phyloP scores from a whole-genome alignment of 2,888 invertebrate genomes.

The Steinernema scapterisci region DNA sequence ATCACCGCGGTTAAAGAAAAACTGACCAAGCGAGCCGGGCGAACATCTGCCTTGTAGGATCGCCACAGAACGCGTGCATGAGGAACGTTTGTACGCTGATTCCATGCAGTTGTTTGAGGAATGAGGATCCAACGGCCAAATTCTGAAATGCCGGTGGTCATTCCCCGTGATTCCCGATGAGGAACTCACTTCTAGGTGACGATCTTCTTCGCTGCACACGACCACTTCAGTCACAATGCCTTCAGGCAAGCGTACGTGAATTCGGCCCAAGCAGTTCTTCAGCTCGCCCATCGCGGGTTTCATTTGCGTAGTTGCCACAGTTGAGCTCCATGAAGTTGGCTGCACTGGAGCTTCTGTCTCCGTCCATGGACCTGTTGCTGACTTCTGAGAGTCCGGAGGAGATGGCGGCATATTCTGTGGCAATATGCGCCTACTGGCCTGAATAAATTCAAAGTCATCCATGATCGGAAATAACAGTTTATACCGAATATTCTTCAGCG shows the following conservation, averaged over 20 bases:
- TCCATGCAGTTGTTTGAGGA: constrained; percentile 44
- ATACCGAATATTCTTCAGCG: constrained; percentile 7
- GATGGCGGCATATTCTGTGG: constrained; percentile 31
- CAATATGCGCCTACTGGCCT: constrained; percentile 9
- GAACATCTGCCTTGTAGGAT: constrained; percentile 49
- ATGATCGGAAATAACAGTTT: background rate
- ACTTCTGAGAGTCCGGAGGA: constrained; percentile 26
- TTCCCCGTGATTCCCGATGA: too few relatives aligned
- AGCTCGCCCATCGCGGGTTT: background rate
- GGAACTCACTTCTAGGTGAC: background rate
- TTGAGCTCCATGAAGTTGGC: background rate
- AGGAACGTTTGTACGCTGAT: constrained; percentile 50
- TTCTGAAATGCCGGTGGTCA: background rate
- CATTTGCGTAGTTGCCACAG: background rate
- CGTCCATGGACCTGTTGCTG: constrained; percentile 3
- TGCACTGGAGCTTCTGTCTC: constrained; percentile 1
- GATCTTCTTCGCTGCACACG: constrained; percentile 1
- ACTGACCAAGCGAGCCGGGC: constrained; percentile 50
- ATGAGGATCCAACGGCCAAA: background rate
- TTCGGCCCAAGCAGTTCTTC: constrained; percentile 10
- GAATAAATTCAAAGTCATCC: background rate
- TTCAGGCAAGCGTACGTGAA: background rate
- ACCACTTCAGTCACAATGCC: constrained; percentile 16
- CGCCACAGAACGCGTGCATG: constrained; percentile 50
- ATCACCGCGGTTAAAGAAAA: background rate